phyloP scores from a whole-genome alignment of 2,888 invertebrate species.

The Idaea aversata region DNA sequence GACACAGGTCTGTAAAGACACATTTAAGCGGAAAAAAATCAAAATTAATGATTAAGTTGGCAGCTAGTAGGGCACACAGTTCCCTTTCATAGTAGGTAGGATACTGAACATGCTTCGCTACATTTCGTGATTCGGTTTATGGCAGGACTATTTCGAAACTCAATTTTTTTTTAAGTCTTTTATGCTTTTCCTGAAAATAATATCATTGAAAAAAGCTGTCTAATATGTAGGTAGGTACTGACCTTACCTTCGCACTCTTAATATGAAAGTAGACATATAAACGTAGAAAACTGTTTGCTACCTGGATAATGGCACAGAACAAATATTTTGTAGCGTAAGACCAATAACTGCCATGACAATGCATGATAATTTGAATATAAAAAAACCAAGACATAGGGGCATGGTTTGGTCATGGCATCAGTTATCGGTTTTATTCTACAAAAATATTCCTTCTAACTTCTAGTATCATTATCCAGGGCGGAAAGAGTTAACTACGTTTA shows the following conservation, averaged over 20 bases:
- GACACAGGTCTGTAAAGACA: conserved; percentile 77
- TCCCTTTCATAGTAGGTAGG: conserved; percentile 49
- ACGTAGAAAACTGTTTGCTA: too few relatives aligned
- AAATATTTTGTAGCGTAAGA: too few relatives aligned
- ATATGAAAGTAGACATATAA: too few relatives aligned
- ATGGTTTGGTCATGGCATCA: too few relatives aligned
- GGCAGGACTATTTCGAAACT: background rate
- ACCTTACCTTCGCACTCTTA: background rate
- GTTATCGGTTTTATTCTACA: too few relatives aligned
- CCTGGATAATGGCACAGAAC: too few relatives aligned
- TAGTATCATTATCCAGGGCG: too few relatives aligned
- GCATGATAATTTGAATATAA: too few relatives aligned
- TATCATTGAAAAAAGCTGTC: background rate
- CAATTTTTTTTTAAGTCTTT: background rate
- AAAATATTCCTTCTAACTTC: too few relatives aligned
- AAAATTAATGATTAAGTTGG: conserved; percentile 78
- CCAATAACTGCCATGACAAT: too few relatives aligned
- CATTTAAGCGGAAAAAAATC: conserved; percentile 77
- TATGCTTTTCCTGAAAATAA: background rate
- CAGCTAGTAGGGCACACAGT: conserved; percentile 69
- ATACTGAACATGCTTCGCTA: conserved; percentile 33
- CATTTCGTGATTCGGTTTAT: conserved; percentile 39
- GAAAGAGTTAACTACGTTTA: too few relatives aligned
- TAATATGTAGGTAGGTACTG: background rate
- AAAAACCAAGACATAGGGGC: too few relatives aligned